phyloP scores from a whole-genome alignment of 2,113 vertebrate species.

The Callocephalon fimbriatum region DNA sequence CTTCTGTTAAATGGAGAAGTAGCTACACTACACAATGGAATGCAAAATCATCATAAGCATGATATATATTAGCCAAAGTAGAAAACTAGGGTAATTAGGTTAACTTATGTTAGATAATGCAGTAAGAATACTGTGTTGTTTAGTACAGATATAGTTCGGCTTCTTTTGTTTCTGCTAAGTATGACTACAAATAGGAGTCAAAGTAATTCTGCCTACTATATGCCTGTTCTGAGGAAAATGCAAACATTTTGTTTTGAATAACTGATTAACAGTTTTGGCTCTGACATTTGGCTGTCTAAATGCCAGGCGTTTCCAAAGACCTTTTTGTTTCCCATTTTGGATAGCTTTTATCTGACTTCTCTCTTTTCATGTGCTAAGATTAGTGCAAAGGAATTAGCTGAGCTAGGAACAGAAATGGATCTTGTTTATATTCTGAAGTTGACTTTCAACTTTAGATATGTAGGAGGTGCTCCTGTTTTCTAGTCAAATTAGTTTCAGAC shows the following conservation, averaged over 20 bases:
- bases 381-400: neutral
- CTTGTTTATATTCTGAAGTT: neutral
- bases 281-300: constrained; percentile 10
- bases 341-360: constrained; percentile 19
- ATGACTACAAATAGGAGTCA: neutral
- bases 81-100: neutral
- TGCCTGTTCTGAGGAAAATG: constrained; percentile 18
- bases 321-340: constrained; percentile 46
- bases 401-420: neutral
- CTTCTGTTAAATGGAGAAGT: neutral
- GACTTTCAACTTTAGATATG: neutral
- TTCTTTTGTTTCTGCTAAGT: neutral
- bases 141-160: neutral
- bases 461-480: neutral
- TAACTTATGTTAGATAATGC: neutral
- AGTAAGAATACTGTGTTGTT: neutral
- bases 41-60: fast-evolving
- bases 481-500: neutral
- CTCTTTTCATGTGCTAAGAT: neutral
- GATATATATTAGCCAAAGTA: fast-evolving
- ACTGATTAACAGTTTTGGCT: constrained; percentile 36
- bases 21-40: neutral
- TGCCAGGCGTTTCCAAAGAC: constrained; percentile 25
- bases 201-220: neutral
- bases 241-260: constrained; percentile 46